Base-by-base conservation (phyloP, 2,888 invertebrate genomes). In the Pherbina coryleti region DNA sequence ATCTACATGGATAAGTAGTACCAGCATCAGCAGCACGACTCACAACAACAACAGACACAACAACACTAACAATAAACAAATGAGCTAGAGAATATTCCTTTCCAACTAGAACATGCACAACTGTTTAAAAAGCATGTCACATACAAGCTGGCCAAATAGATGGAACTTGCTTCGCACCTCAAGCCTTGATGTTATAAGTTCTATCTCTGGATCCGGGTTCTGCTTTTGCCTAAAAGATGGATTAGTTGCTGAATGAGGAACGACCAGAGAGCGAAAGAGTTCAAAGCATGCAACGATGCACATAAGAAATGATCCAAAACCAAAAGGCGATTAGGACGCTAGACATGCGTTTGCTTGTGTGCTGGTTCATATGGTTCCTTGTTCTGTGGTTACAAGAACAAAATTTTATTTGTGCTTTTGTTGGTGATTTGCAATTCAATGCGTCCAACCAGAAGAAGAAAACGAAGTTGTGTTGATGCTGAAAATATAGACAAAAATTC, bases 381-480 rank as follows among this genome's bases (percentile, higher is more conserved):
- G 11, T 28, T 60, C 11, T 55, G 34, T 53, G 49, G 28, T 14
- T 49, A 69, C 25, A 69, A 66, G 66, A 44, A 37, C 28, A 77
- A 62, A 72, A 37, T 81, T 79, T 82, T 82, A 82, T 82, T 82
- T 80, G 79, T 80, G 81, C 79, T 76, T 81, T 83, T 69, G 72
- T 57, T 49, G 71, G 72, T 83, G 81, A 83, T 83, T 83, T 82
- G 83, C 83, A 83, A 83, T 83, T 83, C 83, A 83, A 82, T 83
- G 81, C 82, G 82, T 78, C 79, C 49, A 11, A 44, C n/a, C 8
- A 70, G 55, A 25, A 5, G 31, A 31, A 17, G 64, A 8, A 9
- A n/a, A 34, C n/a, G 31, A 31, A 31, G 31, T n/a, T 31, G 64
- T 8, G 31, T 5, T 62, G 31, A 31, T 64, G 31, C 1, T n/a